These are phyloP conservation scores for Petrolisthes cinctipes DNA, from an alignment of 2,888 invertebrate genomes.

Conservation along the genomic window DNA sequence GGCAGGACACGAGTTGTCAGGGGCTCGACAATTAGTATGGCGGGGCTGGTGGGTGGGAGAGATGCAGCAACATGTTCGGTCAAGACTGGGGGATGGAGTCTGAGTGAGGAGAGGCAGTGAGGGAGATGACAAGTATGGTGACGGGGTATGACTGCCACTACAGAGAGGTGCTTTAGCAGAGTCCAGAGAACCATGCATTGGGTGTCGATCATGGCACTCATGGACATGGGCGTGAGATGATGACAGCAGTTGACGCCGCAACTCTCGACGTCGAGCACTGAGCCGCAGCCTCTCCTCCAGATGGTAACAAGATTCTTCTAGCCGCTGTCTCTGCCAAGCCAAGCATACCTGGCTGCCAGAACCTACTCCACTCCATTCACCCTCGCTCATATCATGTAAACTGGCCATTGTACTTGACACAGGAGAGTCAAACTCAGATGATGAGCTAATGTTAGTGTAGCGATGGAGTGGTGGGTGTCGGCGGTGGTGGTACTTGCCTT, in stretches of 20 bases:
- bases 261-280: constrained; percentile 37
- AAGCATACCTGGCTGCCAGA: constrained; percentile 33
- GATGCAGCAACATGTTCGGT: constrained; percentile 37
- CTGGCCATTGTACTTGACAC: constrained; percentile 32
- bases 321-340: constrained; percentile 37
- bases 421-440: constrained; percentile 48
- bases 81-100: constrained; percentile 20
- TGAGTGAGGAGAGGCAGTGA: constrained; percentile 31
- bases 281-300: constrained; percentile 45
- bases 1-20: constrained; percentile 13
- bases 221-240: constrained; percentile 35
- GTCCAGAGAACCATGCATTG: constrained; percentile 43
- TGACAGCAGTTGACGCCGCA: constrained; percentile 39
- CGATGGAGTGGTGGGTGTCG: neutral
- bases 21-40: constrained; percentile 27
- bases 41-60: constrained; percentile 38
- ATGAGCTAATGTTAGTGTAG: constrained; percentile 27
- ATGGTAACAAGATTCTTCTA: constrained; percentile 50
- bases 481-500: neutral
- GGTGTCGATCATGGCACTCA: constrained; percentile 1
- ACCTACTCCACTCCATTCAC: constrained; percentile 9
- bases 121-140: constrained; percentile 34
- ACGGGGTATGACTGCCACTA: neutral
- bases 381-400: constrained; percentile 22
- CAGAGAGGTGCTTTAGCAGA: constrained; percentile 42